Evolutionary conservation across 2,888 invertebrate species (phyloP).

Genomic region (Allolobophora icterica): DNA sequence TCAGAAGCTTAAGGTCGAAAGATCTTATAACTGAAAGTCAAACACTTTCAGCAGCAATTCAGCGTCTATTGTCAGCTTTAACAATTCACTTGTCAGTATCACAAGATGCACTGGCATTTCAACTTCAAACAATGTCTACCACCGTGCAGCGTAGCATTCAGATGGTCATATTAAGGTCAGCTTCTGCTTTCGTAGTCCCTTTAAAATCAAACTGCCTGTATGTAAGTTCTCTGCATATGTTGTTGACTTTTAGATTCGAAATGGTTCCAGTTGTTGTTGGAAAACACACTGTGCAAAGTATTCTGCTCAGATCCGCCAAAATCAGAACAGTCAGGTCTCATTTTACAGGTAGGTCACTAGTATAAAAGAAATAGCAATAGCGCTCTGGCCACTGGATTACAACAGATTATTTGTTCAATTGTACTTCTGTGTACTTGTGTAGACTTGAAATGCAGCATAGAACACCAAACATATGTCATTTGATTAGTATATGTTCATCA

Average conservation of each 20-base stretch:
- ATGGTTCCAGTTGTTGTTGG: constrained; percentile 56
- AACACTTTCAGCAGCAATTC: not conserved
- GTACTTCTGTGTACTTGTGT: not conserved
- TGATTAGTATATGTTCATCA: no score
- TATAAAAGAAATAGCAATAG: not conserved
- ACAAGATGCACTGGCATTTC: not conserved
- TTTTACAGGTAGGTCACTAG: not conserved
- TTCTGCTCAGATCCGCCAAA: constrained; percentile 53
- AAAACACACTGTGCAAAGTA: constrained; percentile 56
- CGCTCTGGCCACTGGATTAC: not conserved
- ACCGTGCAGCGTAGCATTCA: not conserved
- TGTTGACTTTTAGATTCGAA: constrained; percentile 50
- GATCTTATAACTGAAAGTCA: not conserved
- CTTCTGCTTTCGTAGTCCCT: not conserved
- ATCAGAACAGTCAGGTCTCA: not conserved
- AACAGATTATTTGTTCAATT: not conserved
- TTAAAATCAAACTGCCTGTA: not conserved
- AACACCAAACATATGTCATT: no score
- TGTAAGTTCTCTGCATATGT: not conserved
- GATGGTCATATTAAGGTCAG: not conserved
- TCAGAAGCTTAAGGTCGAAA: not conserved
- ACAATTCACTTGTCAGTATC: not conserved
- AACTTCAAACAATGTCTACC: not conserved
- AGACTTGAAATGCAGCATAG: not conserved
- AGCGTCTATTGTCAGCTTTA: not conserved